These are phyloP conservation scores for Balanococcus diminutus DNA, from an alignment of 2,888 invertebrate genomes.

Conservation along the genomic window DNA sequence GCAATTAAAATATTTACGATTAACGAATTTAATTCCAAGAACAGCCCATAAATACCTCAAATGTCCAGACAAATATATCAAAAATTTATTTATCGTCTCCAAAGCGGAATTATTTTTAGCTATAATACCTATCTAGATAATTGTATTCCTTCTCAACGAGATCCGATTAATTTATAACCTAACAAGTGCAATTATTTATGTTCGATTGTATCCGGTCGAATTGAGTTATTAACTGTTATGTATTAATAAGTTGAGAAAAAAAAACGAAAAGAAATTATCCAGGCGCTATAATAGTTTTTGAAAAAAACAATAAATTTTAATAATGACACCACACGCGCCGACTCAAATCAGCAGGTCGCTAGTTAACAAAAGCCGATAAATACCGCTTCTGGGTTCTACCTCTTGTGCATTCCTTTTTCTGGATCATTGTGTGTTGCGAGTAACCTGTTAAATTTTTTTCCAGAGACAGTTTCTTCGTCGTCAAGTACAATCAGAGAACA, in stretches of 20 bases:
- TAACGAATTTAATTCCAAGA: neutral
- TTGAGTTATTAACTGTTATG: neutral
- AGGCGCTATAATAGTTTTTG: conserved; percentile 36
- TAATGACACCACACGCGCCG: conserved; percentile 46
- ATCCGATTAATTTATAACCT: neutral
- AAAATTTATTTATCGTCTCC: neutral
- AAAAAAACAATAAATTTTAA: conserved; percentile 51
- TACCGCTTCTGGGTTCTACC: conserved; percentile 44
- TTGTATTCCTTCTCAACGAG: neutral
- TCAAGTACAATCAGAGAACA: neutral
- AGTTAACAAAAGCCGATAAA: conserved; percentile 47
- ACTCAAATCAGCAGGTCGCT: conserved; percentile 52
- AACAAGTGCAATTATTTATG: neutral
- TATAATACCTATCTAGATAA: too few species aligned
- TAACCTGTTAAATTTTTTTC: neutral
- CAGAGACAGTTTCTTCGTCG: neutral
- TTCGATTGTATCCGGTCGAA: neutral
- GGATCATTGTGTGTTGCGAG: conserved; percentile 12
- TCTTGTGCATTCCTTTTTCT: conserved; percentile 28
- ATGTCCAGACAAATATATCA: neutral
- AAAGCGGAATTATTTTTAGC: neutral
- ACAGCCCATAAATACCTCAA: neutral
- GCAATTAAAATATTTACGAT: neutral
- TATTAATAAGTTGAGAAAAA: neutral
- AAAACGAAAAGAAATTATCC: neutral